phyloP scores from a whole-genome alignment of 2,888 invertebrate genomes.

The Sphinx pinastri region DNA sequence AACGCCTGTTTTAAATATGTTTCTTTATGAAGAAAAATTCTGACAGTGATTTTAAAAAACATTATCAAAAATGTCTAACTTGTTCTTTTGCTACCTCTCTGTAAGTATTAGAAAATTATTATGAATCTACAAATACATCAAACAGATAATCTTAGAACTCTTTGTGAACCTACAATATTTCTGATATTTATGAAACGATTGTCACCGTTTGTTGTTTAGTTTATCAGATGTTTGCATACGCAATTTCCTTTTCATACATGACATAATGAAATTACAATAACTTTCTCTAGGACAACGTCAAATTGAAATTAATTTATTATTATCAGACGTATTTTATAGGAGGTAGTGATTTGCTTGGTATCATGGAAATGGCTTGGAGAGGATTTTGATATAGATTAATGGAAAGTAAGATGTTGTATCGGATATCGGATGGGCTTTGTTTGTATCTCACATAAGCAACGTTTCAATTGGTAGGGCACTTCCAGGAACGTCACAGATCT shows the following conservation, averaged over 20 bases:
- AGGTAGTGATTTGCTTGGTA: neutral
- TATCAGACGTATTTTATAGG: neutral
- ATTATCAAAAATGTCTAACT: neutral
- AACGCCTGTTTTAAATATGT: no score
- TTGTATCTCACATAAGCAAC: no score
- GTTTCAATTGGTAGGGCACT: no score
- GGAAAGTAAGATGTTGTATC: no score
- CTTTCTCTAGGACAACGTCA: conserved; percentile 7
- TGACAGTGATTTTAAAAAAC: neutral
- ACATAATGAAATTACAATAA: conserved; percentile 20
- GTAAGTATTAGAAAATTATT: neutral
- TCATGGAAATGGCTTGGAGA: neutral
- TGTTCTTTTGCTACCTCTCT: no score
- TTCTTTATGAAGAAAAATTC: no score
- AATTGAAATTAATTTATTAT: conserved; percentile 16
- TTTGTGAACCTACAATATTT: neutral
- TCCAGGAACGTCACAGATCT: no score
- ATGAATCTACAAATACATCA: neutral
- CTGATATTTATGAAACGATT: neutral
- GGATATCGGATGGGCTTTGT: no score
- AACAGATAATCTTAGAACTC: no score
- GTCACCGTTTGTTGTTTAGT: conserved; percentile 6
- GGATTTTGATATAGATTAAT: no score
- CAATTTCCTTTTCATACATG: conserved; percentile 17
- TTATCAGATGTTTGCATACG: conserved; percentile 4